phyloP scores from a whole-genome alignment of 2,113 vertebrate genomes.

The Sardina pilchardus region DNA sequence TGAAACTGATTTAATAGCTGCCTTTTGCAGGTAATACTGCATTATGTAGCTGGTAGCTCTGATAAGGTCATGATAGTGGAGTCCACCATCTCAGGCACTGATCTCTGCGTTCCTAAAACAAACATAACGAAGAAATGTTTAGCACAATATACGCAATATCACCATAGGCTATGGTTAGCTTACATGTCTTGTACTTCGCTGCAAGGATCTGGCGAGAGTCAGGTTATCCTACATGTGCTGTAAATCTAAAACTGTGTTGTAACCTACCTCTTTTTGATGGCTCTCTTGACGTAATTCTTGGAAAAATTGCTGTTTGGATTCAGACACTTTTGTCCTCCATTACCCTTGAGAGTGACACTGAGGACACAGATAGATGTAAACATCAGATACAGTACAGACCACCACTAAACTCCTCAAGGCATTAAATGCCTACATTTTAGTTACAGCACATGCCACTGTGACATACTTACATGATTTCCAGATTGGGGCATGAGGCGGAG shows the following conservation, averaged over 20 bases:
- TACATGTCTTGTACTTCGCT: no score
- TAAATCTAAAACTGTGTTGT: not conserved
- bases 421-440: not conserved
- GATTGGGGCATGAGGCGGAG: conserved; percentile 29
- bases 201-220: no score
- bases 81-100: not conserved
- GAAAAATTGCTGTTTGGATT: conserved; percentile 42
- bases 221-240: not conserved
- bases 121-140: not conserved
- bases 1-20: not conserved
- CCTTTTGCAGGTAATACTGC: not conserved
- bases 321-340: conserved; percentile 30
- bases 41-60: not conserved
- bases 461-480: conserved; percentile 44
- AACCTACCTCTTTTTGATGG: conserved; percentile 33
- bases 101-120: not conserved
- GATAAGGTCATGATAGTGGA: not conserved
- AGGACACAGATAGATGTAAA: not conserved
- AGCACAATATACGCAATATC: not conserved
- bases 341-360: conserved; percentile 40
- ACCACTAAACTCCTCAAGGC: not conserved
- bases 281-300: conserved; percentile 22
- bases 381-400: not conserved
- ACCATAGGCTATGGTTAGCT: not conserved
- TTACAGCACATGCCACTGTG: not conserved